Percentiles rank a stretch among this genome's conserved stretches.
Conservation (phyloP, 2,797 vertebrate species). For the Sebastes melanostomus region DNA sequence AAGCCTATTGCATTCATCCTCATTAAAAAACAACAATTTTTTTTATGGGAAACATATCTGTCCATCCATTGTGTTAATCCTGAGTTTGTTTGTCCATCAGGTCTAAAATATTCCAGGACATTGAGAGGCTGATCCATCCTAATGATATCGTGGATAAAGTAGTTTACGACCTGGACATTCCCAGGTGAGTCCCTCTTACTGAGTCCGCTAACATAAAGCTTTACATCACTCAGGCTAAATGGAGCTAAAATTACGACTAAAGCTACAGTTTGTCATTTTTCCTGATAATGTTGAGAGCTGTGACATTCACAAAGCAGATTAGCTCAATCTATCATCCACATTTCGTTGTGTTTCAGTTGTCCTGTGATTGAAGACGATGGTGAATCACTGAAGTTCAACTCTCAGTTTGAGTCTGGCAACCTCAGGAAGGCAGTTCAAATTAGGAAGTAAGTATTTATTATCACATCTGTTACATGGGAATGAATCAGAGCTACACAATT, state of each 20-base stretch:
- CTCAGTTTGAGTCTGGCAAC: slow-evolving; percentile 98
- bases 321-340: not conserved
- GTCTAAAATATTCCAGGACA: slow-evolving; percentile 97
- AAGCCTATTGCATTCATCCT: not conserved
- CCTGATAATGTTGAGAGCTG: not conserved
- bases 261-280: not conserved
- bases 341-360: slow-evolving; percentile 78
- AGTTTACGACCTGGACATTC: slow-evolving; percentile 93
- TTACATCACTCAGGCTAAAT: not conserved
- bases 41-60: not conserved
- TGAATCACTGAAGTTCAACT: slow-evolving; percentile 96
- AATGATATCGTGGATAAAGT: slow-evolving; percentile 94
- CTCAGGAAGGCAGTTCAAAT: slow-evolving; percentile 96
- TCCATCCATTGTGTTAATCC: not conserved
- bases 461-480: not conserved
- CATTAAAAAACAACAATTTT: not conserved
- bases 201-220: not conserved
- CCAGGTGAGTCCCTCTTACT: slow-evolving; percentile 80
- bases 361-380: slow-evolving; percentile 87
- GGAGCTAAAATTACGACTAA: not conserved
- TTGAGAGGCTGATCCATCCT: slow-evolving; percentile 96
- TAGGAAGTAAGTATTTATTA: slow-evolving; percentile 88
- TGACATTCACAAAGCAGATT: not conserved
- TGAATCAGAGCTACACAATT: not conserved
- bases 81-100: slow-evolving; percentile 71